These are phyloP conservation scores for Bos taurus DNA, from an alignment of 2,113 vertebrate genomes.

Conservation along the genomic window ARS-UCD2.0 NC_037336.1:4637001-4637500, in stretches of 20 bases:
- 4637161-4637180: neutral
- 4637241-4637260: neutral
- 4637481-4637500: neutral
- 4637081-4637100: neutral
- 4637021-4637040: conserved; percentile 10
- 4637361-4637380: neutral
- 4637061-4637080: neutral
- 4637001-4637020: neutral
- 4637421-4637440: neutral
- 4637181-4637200: neutral
- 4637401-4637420: neutral
- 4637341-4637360: neutral
- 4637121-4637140: neutral
- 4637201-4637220: neutral
- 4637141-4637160: neutral
- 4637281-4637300: neutral
- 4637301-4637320: neutral
- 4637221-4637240: neutral
- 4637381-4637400: neutral
- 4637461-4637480: neutral
- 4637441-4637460: neutral
- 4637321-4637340: neutral
- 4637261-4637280: neutral
- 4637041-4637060: neutral
- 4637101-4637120: conserved; percentile 37